Evolutionary conservation across 2,888 invertebrate species (phyloP), one percentile per base, ranked within the genome.

Genomic region (Sabatieria punctata): DNA sequence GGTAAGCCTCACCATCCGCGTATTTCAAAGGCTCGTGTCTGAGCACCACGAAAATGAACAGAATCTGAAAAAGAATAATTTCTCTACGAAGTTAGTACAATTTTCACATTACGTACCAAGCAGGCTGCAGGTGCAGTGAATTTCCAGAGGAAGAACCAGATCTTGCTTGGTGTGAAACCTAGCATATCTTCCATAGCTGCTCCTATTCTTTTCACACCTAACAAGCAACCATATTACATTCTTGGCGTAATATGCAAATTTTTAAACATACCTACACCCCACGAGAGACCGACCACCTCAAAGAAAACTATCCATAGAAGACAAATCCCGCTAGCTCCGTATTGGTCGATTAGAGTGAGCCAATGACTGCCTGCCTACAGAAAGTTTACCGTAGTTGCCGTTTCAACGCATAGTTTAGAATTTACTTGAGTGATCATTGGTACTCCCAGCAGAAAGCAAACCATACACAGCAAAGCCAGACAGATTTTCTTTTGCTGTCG

Each of bases 271-370:
- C 65, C 85, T 64, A 86, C 86, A 57, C 85, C 76, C 84, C 85
- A 86, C 68, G 80, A 82, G 1, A 86, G 82, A 0, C 84, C 85
- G 1, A 83, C 81, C 0, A 85, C 80, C 66, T 86, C 86, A 48
- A 86, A 82, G 64, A 86, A 85, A 38, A 86, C 85, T 54, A 86
- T 83, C 69, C 85, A 85, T 39, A 86, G 71, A 51, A 86, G 82
- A 24, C 85, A 80, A 58, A 85, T 72, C 2, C 67, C 67, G 0
- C 83, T 82, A 0, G 85, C 85, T 0, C 85, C 85, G 65, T 84
- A 86, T 21, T 81, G 79, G 69, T 85, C 85, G 50, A 86, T 72
- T 56, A 86, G 75, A 60, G 84, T 82, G 24, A 86, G 83, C 59
- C 86, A 73, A 66, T 82, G 82, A 47, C 81, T 80, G 3, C 86